Conservation (phyloP, 1,140 invertebrate genomes). For the Liolophura sinensis region DNA sequence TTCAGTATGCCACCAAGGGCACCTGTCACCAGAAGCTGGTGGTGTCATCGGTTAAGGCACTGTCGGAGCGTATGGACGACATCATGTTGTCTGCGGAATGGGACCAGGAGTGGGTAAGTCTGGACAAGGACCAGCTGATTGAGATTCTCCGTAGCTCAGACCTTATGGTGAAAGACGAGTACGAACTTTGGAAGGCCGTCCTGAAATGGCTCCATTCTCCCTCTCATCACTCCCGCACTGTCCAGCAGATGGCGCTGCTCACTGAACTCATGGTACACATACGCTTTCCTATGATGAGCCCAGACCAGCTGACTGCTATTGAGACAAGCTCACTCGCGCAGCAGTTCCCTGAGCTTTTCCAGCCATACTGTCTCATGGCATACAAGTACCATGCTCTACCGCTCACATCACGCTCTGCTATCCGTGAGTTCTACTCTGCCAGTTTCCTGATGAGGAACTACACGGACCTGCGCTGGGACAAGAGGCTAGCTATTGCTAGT, state of each 20-base stretch:
- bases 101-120: constrained; percentile 57
- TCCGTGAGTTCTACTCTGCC: constrained; percentile 52
- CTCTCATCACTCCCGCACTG: constrained; percentile 40
- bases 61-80: constrained; percentile 57
- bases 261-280: constrained; percentile 42
- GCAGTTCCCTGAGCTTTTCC: constrained; percentile 48
- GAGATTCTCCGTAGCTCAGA: constrained; percentile 59
- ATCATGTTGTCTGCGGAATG: constrained; percentile 56
- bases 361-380: constrained; percentile 53
- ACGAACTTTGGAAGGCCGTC: constrained; percentile 48
- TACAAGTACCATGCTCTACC: constrained; percentile 60
- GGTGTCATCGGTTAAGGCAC: constrained; percentile 48
- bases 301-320: constrained; percentile 56
- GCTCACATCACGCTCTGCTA: constrained; percentile 44
- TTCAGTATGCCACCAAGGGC: constrained; percentile 60
- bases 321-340: constrained; percentile 48
- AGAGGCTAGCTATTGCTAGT: constrained; percentile 51
- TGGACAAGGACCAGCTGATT: constrained; percentile 59
- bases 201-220: constrained; percentile 47
- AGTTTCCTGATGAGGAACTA: constrained; percentile 58
- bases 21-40: constrained; percentile 49
- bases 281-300: constrained; percentile 60
- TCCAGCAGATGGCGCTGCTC: constrained; percentile 42
- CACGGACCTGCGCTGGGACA: constrained; percentile 59
- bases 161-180: constrained; percentile 52